phyloP scores from a whole-genome alignment of 2,888 invertebrate genomes.

The Silvanus unidentatus region DNA sequence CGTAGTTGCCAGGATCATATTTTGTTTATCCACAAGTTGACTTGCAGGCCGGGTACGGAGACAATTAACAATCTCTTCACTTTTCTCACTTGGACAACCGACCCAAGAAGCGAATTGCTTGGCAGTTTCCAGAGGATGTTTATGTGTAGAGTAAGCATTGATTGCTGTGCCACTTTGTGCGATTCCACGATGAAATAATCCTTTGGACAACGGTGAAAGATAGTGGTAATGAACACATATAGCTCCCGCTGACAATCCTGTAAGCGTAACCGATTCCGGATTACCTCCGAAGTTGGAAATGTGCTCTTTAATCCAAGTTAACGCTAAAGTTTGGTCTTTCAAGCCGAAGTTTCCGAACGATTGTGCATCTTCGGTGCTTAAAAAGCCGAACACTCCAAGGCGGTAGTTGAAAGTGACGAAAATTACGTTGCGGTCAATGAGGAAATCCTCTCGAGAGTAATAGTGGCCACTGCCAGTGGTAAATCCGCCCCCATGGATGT shows the following conservation, averaged over 20 bases:
- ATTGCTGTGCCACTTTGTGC: slow-evolving; percentile 35
- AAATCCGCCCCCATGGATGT: slow-evolving; percentile 59
- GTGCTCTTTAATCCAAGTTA: slow-evolving; percentile 62
- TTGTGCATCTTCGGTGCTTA: slow-evolving; percentile 63
- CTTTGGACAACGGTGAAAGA: slow-evolving; percentile 56
- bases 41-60: slow-evolving; percentile 28
- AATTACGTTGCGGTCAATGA: slow-evolving; percentile 59
- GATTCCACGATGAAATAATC: slow-evolving; percentile 39
- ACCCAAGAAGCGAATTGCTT: slow-evolving; percentile 25
- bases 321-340: slow-evolving; percentile 64
- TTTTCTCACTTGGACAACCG: slow-evolving; percentile 30
- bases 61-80: slow-evolving; percentile 30
- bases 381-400: slow-evolving; percentile 54
- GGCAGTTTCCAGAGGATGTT: slow-evolving; percentile 26
- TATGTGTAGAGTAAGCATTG: slow-evolving; percentile 29
- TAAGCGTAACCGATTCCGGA: slow-evolving; percentile 57
- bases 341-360: slow-evolving; percentile 65
- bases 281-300: slow-evolving; percentile 65
- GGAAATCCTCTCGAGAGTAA: slow-evolving; percentile 48
- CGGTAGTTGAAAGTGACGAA: slow-evolving; percentile 62
- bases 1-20: not conserved
- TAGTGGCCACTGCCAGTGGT: slow-evolving; percentile 55
- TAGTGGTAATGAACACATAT: slow-evolving; percentile 67
- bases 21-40: slow-evolving; percentile 15
- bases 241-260: slow-evolving; percentile 66